Evolutionary conservation across 2,797 vertebrate species (phyloP), one percentile per base, ranked within the genome.

Genomic region (Pteronotus mesoamericanus): DNA sequence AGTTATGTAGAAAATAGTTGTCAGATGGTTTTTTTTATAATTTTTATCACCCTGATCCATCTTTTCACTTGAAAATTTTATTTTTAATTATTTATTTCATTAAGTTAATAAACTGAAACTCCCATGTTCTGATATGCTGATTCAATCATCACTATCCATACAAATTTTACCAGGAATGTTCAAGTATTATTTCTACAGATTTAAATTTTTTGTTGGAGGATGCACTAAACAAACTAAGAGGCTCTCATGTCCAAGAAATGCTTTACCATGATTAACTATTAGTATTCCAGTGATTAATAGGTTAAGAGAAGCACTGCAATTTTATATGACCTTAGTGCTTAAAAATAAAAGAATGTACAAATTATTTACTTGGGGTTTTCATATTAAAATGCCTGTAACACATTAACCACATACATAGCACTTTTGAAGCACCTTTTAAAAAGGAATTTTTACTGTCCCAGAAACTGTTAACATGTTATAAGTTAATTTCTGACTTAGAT

Each of bases 21-120:
- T 64, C 83, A 93, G 91, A 80, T 89, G 69, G 32, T 80, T 98
- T 92, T 97, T n/a, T n/a, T n/a, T n/a, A n/a, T 83, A 96, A 88
- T 96, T 84, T 89, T 92, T 48, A 57, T 97, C 95, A 96, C 51
- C 64, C 78, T 34, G 89, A 82, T 86, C 37, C 59, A 51, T 95
- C 87, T 97, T 96, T 97, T 94, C 85, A 95, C 86, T 87, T 97
- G 97, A 97, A 97, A 97, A 11, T 89, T 94, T 91, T 91, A 83
- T 96, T 97, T 97, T 97, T 82, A 96, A 93, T 53, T 71, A 91
- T 97, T 97, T 98, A 96, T 98, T 98, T 97, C 92, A 88, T 95
- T 97, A 98, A 96, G 94, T 97, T 98, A 98, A 98, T 97, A 55
- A 98, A 97, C 96, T 90, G 88, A 97, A 96, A 96, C 93, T 95